Base-by-base conservation (phyloP, 2,113 vertebrate genomes). In the Otocyon megalotis region DNA sequence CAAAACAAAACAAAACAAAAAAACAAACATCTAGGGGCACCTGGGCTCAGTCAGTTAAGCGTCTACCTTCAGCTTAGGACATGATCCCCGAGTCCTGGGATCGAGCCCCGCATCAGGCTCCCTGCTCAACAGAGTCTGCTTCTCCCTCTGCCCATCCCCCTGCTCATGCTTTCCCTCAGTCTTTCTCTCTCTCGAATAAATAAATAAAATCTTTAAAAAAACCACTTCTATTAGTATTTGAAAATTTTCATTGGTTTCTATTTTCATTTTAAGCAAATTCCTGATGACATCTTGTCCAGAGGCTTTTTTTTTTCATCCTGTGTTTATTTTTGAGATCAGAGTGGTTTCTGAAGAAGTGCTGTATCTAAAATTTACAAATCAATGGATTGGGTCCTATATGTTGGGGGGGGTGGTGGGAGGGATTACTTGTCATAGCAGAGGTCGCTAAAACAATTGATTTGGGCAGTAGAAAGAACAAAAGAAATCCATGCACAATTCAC, bases 321-420 rank as follows among this genome's bases (percentile, higher is more conserved):
- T 72, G 80, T 24, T 50, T 53, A 28, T 63, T 76, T 35, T 32
- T 13, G 80, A 79, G 79, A 81, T 53, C 16, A n/a, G 77, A 62
- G 32, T 58, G 32, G 54, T 28, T 88, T 91, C 87, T 62, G 67
- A 92, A 83, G 79, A 79, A 17, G 9, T 69, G 0, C 8, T 0
- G 74, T 86, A 32, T 63, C 22, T 95, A 80, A 90, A 58, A 89
- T 93, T 60, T 63, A 58, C 80, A 82, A 19, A 43, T 88, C 79
- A 83, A 17, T 50, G 50, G 32, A 26, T 71, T 84, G 32, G 53
- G 48, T 60, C 60, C 60, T n/a, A 19, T 16, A 76, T 50, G 74
- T 50, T 63, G 1, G 1, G 24, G 20, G 22, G 1, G 48, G 35
- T 8, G 32, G 32, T 10, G 16, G 32, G 17, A 69, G 32, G 30